Base-by-base conservation (phyloP, 2,797 vertebrate species). In the Halcyon badia region DNA sequence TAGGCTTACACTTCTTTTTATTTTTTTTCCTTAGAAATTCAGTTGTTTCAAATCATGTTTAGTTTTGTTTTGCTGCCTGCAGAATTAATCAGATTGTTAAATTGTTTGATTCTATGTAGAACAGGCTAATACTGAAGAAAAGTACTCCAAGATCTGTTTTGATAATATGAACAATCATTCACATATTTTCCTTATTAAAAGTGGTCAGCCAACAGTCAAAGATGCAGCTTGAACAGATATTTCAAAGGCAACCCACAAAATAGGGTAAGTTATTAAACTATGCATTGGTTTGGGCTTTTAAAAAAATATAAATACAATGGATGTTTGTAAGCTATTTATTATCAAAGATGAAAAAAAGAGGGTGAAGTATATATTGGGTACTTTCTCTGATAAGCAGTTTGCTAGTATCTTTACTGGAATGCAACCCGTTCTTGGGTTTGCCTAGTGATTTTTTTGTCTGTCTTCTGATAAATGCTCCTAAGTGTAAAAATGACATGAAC, bases 401-500 rank as follows among this genome's bases (percentile, higher is more conserved):
- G 8, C 7, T 61, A 22, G 5, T 42, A 91, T 9, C 4, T 39
- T 79, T 69, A 64, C 17, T 39, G 22, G 14, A 62, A 83, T 68
- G 16, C 2, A 66, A 26, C n/a, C 13, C 7, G 69, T 69, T 57
- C 11, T 11, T 21, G 2, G 10, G 35, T 81, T 93, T 86, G 6
- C 26, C 26, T 7, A 30, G 14, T 19, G 20, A 12, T 8, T 31
- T 82, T 64, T 91, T 86, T 49, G 5, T 31, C 12, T 26, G 10
- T 12, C 17, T 35, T 10, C 14, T 39, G 52, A 17, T 30, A 42
- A 49, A 33, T 30, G 4, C 3, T 13, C 6, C 7, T 56, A 86
- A 73, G 9, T 3, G 3, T 19, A 64, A 28, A 52, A 71, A 69
- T 0, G 0, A 37, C 16, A 16, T 33, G 21, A 73, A 15, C 6